Evolutionary conservation across 2,888 invertebrate genomes (phyloP), one percentile per base, ranked within the genome.

Genomic region (Callosobruchus maculatus): DNA sequence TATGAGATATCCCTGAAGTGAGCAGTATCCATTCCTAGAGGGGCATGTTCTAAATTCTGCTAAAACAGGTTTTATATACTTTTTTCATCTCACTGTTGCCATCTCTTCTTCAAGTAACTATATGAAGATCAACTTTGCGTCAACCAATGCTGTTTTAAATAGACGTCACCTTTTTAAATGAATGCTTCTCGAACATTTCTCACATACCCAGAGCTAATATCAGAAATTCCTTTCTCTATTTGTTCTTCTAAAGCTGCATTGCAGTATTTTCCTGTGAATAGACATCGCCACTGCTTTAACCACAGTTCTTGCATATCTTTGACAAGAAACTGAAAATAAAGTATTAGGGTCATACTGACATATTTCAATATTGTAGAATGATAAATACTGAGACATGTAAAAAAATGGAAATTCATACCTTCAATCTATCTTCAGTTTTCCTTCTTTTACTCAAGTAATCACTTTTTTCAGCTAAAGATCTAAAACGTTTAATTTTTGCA

Each of bases 201-300:
- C 26, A 26, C 26, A 26, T 26, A 26, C 26, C 26, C 26, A 26
- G 26, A 26, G 26, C 3, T 13, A 1, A 5, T 18, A 49, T 49
- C 18, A 49, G 5, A 22, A 0, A 93, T 88, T 76, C 89, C 84
- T n/a, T 83, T 80, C 0, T 86, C 79, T 4, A 92, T 82, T 73
- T 85, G 87, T 5, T 87, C 83, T 71, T 88, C 88, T 22, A 90
- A 78, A 2, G 79, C 77, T 4, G 85, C 76, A 78, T 91, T 89
- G 20, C 87, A 74, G 31, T 90, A 87, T 81, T 90, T 91, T 2
- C 93, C 93, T 4, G 91, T 87, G 20, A 93, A 87, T 71, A 93
- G 85, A 78, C 91, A 86, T 76, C 90, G 88, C 91, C 91, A 93
- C 26, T 91, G 91, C 68, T 89, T 89, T 0, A 93, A 85, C 92